Conservation (phyloP, 2,888 invertebrate genomes). For the Andrena hattorfiana region DNA sequence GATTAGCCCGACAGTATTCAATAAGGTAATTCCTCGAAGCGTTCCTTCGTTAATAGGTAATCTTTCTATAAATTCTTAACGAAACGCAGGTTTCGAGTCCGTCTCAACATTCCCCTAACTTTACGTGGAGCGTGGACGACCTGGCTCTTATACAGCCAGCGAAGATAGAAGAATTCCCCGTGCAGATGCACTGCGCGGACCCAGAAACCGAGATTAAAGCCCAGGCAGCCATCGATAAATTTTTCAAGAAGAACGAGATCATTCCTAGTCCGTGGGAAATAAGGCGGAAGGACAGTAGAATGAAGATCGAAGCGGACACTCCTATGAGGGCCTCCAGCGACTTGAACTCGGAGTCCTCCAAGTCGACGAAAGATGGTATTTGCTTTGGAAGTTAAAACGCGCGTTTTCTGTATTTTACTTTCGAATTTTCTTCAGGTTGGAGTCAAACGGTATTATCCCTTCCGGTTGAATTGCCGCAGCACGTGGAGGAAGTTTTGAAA, state of each 20-base stretch:
- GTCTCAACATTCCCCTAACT: slow-evolving; percentile 84
- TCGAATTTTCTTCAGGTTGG: slow-evolving; percentile 85
- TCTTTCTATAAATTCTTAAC: not conserved
- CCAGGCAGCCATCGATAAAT: slow-evolving; percentile 89
- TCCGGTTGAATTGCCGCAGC: slow-evolving; percentile 88
- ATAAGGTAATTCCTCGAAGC: slow-evolving; percentile 70
- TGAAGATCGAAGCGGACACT: slow-evolving; percentile 64
- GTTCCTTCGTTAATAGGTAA: slow-evolving; percentile 47
- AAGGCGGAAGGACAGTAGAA: slow-evolving; percentile 63
- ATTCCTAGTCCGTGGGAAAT: slow-evolving; percentile 87
- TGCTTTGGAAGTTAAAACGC: slow-evolving; percentile 61
- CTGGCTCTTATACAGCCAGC: slow-evolving; percentile 89
- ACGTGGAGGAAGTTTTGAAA: slow-evolving; percentile 88
- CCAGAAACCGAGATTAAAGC: slow-evolving; percentile 88
- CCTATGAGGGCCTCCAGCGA: slow-evolving; percentile 67
- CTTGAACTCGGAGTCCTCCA: slow-evolving; percentile 64
- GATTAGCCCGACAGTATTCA: slow-evolving; percentile 87
- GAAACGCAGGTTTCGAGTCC: slow-evolving; percentile 82
- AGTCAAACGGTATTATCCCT: slow-evolving; percentile 89
- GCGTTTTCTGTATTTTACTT: not conserved
- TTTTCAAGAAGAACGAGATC: slow-evolving; percentile 87
- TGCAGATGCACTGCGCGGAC: slow-evolving; percentile 88
- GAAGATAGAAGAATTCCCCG: slow-evolving; percentile 88
- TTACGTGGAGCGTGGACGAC: slow-evolving; percentile 91
- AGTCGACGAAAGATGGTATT: slow-evolving; percentile 77